Conservation (phyloP, 1,140 invertebrate genomes). For the Drosophila teissieri region DNA sequence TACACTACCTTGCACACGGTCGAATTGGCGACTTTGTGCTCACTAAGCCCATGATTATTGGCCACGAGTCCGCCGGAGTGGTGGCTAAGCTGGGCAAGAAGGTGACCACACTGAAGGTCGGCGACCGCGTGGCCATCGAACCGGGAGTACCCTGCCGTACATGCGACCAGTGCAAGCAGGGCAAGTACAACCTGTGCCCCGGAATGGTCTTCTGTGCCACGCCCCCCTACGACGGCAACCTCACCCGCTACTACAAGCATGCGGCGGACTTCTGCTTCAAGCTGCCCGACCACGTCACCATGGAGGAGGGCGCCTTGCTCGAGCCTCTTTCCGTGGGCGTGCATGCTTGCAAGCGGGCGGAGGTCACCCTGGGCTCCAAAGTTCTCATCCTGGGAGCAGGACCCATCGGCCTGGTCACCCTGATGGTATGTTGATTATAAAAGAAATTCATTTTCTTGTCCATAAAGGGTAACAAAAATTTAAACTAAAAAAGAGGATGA, state of each 20-base stretch:
- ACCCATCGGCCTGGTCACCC: conserved; percentile 94
- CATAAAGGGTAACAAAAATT: no score
- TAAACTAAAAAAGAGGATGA: no score
- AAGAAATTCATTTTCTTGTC: no score
- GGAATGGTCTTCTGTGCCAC: conserved; percentile 96
- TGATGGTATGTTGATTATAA: conserved; percentile 86
- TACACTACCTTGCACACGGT: conserved; percentile 95
- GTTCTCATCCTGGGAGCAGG: conserved; percentile 96
- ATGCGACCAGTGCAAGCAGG: conserved; percentile 94
- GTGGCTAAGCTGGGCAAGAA: conserved; percentile 89
- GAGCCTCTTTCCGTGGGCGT: conserved; percentile 97
- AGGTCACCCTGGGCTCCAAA: conserved; percentile 89
- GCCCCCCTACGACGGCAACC: conserved; percentile 94
- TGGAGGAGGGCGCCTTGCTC: conserved; percentile 96
- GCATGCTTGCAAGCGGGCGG: conserved; percentile 93
- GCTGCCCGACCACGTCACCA: conserved; percentile 94
- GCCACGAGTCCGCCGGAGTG: conserved; percentile 92
- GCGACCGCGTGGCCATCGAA: conserved; percentile 97
- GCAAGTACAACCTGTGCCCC: conserved; percentile 95
- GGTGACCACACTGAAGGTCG: conserved; percentile 91
- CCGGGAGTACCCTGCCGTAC: conserved; percentile 94
- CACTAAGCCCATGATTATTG: conserved; percentile 94
- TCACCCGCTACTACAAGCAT: conserved; percentile 94
- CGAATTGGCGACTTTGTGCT: conserved; percentile 93
- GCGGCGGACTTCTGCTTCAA: conserved; percentile 97